A percentile compares a stretch with the other conserved stretches of the same genome.
Conservation (phyloP, 1,140 invertebrate species). For the Akabosia matsudoensis region DNA sequence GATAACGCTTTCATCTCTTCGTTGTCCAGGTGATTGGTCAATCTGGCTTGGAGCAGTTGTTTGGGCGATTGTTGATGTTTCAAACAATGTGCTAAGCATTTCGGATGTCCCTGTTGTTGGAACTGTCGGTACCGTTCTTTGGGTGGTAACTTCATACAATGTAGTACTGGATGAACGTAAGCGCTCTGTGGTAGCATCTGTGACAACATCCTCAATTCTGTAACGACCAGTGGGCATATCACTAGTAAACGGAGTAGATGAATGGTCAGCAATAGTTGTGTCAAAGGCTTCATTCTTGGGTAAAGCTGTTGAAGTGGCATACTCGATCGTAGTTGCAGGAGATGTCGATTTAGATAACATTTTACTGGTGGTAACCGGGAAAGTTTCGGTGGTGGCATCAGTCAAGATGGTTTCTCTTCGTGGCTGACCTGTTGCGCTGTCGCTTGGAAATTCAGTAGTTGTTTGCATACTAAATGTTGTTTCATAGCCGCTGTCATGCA, state of each 20-base stretch:
- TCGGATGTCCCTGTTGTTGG: not conserved
- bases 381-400: too few relatives aligned
- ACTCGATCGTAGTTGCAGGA: too few relatives aligned
- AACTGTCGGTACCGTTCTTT: not conserved
- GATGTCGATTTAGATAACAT: too few relatives aligned
- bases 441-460: not conserved
- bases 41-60: too few relatives aligned
- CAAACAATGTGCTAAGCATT: not conserved
- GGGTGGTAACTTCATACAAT: not conserved
- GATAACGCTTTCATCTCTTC: too few relatives aligned
- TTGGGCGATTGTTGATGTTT: not conserved
- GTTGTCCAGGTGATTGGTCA: too few relatives aligned
- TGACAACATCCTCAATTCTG: not conserved
- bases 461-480: not conserved
- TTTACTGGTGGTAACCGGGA: too few relatives aligned
- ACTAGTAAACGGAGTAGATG: too few relatives aligned
- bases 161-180: not conserved
- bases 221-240: too few relatives aligned
- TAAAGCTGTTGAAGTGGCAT: too few relatives aligned
- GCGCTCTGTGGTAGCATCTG: not conserved
- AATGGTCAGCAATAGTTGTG: too few relatives aligned
- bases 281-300: too few relatives aligned
- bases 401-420: not conserved
- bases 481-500: not conserved
- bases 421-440: not conserved